These are phyloP conservation scores for Drosophila funebris DNA, from an alignment of 1,140 invertebrate species.

Conservation along the genomic window DNA sequence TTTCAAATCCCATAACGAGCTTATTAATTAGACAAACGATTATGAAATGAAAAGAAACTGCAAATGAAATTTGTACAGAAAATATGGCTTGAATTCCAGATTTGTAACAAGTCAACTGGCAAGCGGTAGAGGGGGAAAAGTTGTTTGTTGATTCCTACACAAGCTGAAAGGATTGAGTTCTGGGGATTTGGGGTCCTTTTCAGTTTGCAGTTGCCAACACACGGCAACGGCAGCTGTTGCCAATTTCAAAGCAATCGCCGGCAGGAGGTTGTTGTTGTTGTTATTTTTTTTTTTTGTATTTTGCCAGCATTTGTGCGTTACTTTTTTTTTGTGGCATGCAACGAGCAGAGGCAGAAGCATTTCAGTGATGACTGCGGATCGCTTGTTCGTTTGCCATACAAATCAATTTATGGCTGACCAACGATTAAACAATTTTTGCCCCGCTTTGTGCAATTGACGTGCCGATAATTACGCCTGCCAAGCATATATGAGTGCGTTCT, in stretches of 20 bases:
- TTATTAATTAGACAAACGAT: not conserved
- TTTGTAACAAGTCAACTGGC: constrained; percentile 10
- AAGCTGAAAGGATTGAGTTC: constrained; percentile 9
- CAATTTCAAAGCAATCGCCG: constrained; percentile 53
- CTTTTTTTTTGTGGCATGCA: constrained; percentile 19
- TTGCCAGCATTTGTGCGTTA: constrained; percentile 9
- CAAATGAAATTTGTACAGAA: not conserved
- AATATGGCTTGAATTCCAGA: not conserved
- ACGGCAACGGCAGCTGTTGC: constrained; percentile 14
- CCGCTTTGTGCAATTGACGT: constrained; percentile 82
- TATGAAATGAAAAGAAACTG: not conserved
- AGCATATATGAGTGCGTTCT: constrained; percentile 28
- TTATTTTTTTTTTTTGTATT: constrained; percentile 30
- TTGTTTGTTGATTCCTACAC: constrained; percentile 2
- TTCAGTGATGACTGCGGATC: constrained; percentile 33
- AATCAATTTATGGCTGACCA: constrained; percentile 79
- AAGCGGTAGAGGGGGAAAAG: not conserved
- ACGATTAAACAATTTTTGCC: constrained; percentile 73
- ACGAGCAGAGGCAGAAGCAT: not conserved
- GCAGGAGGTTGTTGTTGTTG: constrained; percentile 32
- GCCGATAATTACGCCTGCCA: constrained; percentile 75
- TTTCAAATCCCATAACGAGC: not conserved
- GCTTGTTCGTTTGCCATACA: constrained; percentile 41
- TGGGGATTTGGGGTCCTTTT: not conserved
- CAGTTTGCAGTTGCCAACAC: constrained; percentile 2